phyloP scores from a whole-genome alignment of 2,888 invertebrate species.

The Chrysolina americana region DNA sequence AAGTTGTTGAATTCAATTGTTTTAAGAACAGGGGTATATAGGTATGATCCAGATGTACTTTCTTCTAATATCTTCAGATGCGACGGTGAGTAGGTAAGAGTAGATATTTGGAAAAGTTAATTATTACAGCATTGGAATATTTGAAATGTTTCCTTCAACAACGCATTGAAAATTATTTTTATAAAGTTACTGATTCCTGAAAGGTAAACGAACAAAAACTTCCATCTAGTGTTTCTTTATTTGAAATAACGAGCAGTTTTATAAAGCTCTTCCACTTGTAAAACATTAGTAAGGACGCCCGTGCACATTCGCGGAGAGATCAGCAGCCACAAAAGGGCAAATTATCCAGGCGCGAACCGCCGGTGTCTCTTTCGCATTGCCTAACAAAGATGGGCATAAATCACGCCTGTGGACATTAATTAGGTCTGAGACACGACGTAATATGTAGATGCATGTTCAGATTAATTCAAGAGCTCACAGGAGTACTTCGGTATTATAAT shows the following conservation, averaged over 20 bases:
- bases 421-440: slow-evolving; percentile 67
- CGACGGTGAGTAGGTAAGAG: no score
- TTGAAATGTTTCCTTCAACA: no score
- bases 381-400: slow-evolving; percentile 65
- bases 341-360: slow-evolving; percentile 57
- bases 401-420: slow-evolving; percentile 68
- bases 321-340: slow-evolving; percentile 58
- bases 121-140: no score
- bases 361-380: slow-evolving; percentile 55
- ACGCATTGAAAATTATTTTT: no score
- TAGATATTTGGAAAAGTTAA: no score
- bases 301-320: slow-evolving; percentile 42
- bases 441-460: slow-evolving; percentile 67
- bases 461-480: slow-evolving; percentile 57
- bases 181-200: no score
- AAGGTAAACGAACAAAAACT: no score
- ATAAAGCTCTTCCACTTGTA: slow-evolving; percentile 37
- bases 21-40: no score
- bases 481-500: slow-evolving; percentile 37
- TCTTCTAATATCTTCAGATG: no score
- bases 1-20: no score
- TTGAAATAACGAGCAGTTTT: slow-evolving; percentile 9
- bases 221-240: not conserved
- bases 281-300: slow-evolving; percentile 42
- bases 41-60: no score